Base-by-base conservation (phyloP, 2,888 invertebrate genomes). In the Hemithea aestivaria region DNA sequence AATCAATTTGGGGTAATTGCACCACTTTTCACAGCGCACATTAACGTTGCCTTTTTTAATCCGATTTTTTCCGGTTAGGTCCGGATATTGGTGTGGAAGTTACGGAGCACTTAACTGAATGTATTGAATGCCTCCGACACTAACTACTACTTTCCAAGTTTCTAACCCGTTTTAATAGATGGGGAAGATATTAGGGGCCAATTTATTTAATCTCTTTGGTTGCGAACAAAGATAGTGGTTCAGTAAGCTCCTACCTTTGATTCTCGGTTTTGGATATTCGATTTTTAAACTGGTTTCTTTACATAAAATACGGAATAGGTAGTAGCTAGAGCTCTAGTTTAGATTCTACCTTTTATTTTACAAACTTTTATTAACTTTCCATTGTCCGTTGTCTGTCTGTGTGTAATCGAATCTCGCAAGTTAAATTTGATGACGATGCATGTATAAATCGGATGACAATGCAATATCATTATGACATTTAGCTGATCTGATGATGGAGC, bases 31-130 rank as follows among this genome's bases (percentile, higher is more conserved):
- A 75, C 74, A 46, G 63, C 56, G 53, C 58, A 77, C 73, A 77
- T 82, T 80, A 82, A 74, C 67, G 72, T 67, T 73, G 70, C 75
- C 74, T 73, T 74, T 67, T 77, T 79, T 79, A 79, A 80, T 78
- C 73, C 73, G 62, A 57, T 75, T 77, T 78, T 79, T 77, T 68
- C 72, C 70, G 69, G 63, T 62, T 65, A 57, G 64, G 53, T 58
- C 74, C 77, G 77, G 81, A 81, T 82, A 83, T 81, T 78, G 72
- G 63, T 63, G 63, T 66, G 66, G 68, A 66, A 78, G 69, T 75
- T 73, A 79, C 76, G 76, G 69, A 53, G 75, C 73, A 77, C 77
- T 81, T 80, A 77, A 55, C 48, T 66, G 68, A 68, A 77, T 79
- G 73, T 80, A 79, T 78, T 66, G 77, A 73, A 78, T 62, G 73